A percentile compares a stretch with the other conserved stretches of the same genome.
Conservation (phyloP, 2,888 invertebrate species). For the Dinocampus coccinellae region DNA sequence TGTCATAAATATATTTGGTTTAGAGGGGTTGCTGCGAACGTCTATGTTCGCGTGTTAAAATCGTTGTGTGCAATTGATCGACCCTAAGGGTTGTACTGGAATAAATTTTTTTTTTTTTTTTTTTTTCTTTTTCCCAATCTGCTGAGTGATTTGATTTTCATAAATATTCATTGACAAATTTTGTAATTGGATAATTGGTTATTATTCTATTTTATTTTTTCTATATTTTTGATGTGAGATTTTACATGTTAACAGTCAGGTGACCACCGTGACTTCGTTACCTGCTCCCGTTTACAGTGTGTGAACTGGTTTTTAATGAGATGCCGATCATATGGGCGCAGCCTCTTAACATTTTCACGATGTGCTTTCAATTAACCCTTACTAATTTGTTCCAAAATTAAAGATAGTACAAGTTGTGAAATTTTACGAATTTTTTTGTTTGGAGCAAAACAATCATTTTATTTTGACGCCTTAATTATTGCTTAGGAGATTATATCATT, state of each 20-base stretch:
- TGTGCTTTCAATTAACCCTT: constrained; percentile 35
- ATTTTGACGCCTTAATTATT: not conserved
- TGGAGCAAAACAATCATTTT: not conserved
- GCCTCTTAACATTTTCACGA: constrained; percentile 43
- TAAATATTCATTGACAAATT: not conserved
- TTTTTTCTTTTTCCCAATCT: not conserved
- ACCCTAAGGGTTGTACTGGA: not conserved
- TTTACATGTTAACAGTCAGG: constrained; percentile 7
- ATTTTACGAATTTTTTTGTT: not conserved
- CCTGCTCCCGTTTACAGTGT: constrained; percentile 42
- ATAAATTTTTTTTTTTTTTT: not conserved
- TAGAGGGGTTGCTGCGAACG: not conserved
- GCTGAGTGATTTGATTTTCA: not conserved
- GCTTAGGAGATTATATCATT: not conserved
- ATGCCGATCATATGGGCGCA: constrained; percentile 61
- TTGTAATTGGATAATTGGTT: not conserved
- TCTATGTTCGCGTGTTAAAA: not conserved
- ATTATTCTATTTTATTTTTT: not conserved
- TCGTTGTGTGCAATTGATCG: constrained; percentile 6
- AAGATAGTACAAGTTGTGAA: not conserved
- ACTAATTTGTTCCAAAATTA: constrained; percentile 9
- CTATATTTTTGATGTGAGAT: not conserved
- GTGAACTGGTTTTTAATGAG: constrained; percentile 55
- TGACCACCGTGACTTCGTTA: constrained; percentile 21
- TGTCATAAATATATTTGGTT: constrained; percentile 1